These are phyloP conservation scores for Hyppa rectilinea DNA, from an alignment of 2,888 invertebrate species.

Conservation along the genomic window DNA sequence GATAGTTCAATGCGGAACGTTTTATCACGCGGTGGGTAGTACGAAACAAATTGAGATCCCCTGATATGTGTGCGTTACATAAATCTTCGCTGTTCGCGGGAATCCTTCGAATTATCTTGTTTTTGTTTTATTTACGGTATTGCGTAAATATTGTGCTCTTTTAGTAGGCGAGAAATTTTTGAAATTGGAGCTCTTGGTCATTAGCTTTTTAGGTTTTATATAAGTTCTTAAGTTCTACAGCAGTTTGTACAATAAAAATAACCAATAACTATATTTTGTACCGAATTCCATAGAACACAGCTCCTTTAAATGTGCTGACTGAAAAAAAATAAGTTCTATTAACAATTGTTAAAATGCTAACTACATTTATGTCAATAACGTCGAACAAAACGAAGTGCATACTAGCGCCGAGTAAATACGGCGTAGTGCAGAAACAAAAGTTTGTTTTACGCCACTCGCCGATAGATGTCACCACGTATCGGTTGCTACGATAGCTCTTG, in stretches of 20 bases:
- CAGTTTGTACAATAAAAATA: not conserved
- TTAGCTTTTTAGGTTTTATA: not conserved
- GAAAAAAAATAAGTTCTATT: too few relatives aligned
- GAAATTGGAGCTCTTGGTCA: not conserved
- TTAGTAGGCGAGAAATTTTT: conserved; percentile 22
- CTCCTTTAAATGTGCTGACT: too few relatives aligned
- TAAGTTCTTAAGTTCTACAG: not conserved
- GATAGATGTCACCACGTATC: conserved; percentile 48
- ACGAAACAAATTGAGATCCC: conserved; percentile 71
- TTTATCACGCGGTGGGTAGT: conserved; percentile 65
- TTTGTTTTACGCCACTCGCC: conserved; percentile 28
- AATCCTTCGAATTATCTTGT: conserved; percentile 70
- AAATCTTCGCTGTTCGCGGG: conserved; percentile 71
- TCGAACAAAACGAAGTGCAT: not conserved
- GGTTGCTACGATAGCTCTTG: not conserved
- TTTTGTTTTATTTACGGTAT: conserved; percentile 63
- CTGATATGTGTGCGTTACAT: conserved; percentile 75
- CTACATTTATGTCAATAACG: not conserved
- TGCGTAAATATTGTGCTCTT: conserved; percentile 54
- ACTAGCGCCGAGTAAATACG: conserved; percentile 46
- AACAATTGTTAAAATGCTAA: not conserved
- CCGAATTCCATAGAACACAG: too few relatives aligned
- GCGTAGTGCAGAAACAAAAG: conserved; percentile 35
- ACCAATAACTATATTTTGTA: not conserved
- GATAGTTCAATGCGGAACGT: conserved; percentile 66